Evolutionary conservation across 2,797 vertebrate genomes (phyloP).

Genomic region (Mallotus villosus): DNA sequence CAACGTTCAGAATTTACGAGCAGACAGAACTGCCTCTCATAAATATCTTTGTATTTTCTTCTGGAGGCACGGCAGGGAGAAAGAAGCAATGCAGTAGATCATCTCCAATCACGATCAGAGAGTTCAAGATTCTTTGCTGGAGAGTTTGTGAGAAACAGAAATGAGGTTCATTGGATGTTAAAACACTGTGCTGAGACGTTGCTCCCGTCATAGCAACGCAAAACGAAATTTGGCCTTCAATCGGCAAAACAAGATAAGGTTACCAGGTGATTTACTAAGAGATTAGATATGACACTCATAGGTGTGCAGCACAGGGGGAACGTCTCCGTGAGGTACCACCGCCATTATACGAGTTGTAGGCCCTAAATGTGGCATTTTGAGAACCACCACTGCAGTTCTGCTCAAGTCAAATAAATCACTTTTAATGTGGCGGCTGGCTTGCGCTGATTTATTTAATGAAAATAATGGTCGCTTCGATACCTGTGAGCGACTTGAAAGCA

Average conservation of each 20-base stretch:
- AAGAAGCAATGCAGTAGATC: constrained; percentile 39
- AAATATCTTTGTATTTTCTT: constrained; percentile 30
- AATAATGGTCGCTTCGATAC: constrained; percentile 33
- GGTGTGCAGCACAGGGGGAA: not conserved
- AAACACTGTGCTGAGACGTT: not conserved
- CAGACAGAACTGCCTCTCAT: constrained; percentile 44
- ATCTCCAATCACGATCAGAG: constrained; percentile 23
- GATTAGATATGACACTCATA: constrained; percentile 28
- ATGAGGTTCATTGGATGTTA: constrained; percentile 24
- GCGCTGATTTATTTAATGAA: constrained; percentile 46
- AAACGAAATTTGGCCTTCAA: constrained; percentile 45
- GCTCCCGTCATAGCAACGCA: constrained; percentile 34
- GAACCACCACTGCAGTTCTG: not conserved
- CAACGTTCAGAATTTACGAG: constrained; percentile 42
- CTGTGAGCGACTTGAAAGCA: constrained; percentile 50
- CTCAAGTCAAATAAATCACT: constrained; percentile 37
- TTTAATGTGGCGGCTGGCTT: constrained; percentile 46
- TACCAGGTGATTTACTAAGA: constrained; percentile 32
- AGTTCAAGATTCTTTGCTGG: not conserved
- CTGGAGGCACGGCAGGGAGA: not conserved
- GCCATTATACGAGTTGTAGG: not conserved
- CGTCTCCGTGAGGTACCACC: constrained; percentile 22
- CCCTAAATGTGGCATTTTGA: constrained; percentile 8
- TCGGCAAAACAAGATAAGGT: constrained; percentile 48
- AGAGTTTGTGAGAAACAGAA: not conserved